Base-by-base conservation (phyloP, 2,888 invertebrate genomes). In the Apocheima hispidaria region DNA sequence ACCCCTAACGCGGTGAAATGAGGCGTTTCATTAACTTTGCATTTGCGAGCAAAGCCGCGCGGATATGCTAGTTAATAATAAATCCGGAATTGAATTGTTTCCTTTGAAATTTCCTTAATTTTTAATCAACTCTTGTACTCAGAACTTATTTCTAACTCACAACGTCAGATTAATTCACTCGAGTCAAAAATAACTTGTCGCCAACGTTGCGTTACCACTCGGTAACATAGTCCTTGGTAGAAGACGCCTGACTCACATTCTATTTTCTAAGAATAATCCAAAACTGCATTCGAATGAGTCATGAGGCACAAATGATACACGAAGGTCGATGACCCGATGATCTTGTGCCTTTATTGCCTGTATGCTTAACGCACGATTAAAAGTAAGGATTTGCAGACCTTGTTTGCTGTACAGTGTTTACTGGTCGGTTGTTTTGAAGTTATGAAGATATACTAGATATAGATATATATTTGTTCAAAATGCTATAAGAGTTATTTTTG, bases 181-280 rank as follows among this genome's bases (percentile, higher is more conserved):
- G 30, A 1, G 23, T 33, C 51, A 40, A 56, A 69, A 69, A 66
- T 66, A 66, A 59, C 65, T 63, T 73, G 69, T 72, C 70, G 73
- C 73, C 12, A 38, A 43, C 33, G 71, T 71, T 61, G 70, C 60
- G 61, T 65, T 72, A 21, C 12, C 21, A 33, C 65, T 61, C 73
- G 70, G 75, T 72, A 41, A 51, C 49, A 40, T 73, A 63, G 87
- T 88, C 87, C 87, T 88, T 88, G 86, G 84, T 78, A 81, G 81
- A 82, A 82, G 83, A 68, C 84, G 73, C 61, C 72, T 90, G 88
- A 90, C 72, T 90, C 89, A 89, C 73, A 74, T 77, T 87, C 90
- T 90, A 90, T 86, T 89, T 86, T 82, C 90, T 90, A 88, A 90
- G 88, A 89, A 90, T 90, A 90, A 80, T 86, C 79, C 83, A 87